Conservation (phyloP, 2,113 vertebrate species). For the Tenebrosternarchus preto region DNA sequence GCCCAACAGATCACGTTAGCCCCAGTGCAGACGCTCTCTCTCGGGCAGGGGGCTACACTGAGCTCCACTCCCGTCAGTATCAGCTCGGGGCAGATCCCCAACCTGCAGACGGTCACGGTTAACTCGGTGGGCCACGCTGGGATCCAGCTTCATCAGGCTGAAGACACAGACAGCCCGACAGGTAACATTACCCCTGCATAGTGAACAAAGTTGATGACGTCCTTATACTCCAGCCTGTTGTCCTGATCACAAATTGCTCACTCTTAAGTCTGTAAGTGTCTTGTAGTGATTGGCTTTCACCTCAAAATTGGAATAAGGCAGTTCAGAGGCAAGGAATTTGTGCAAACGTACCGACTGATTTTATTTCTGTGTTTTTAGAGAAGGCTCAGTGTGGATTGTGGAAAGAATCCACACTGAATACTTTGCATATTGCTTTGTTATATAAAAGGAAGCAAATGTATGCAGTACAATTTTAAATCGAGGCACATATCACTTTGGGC, state of each 20-base stretch:
- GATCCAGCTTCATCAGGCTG: constrained; percentile 88
- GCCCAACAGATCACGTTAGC: constrained; percentile 97
- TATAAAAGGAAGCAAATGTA: too few species aligned
- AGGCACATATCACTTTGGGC: too few species aligned
- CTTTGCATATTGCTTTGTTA: too few species aligned
- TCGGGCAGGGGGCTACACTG: constrained; percentile 85
- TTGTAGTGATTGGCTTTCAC: not conserved
- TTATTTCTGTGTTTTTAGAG: not conserved
- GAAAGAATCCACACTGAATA: too few species aligned
- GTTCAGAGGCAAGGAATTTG: not conserved
- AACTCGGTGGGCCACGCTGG: constrained; percentile 89
- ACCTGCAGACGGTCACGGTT: constrained; percentile 96
- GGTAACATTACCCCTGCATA: constrained; percentile 70
- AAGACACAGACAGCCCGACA: constrained; percentile 85
- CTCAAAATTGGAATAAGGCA: not conserved
- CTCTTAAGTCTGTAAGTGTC: too few species aligned
- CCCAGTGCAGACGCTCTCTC: constrained; percentile 93
- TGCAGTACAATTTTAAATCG: too few species aligned
- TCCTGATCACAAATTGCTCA: too few species aligned
- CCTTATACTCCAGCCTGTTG: not conserved
- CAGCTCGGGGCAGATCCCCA: constrained; percentile 91
- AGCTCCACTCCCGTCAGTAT: constrained; percentile 86
- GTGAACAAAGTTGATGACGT: not conserved
- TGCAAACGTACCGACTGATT: not conserved
- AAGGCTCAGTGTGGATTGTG: too few species aligned